phyloP scores from a whole-genome alignment of 2,113 vertebrate genomes.

The Cricetomys ansorgei region DNA sequence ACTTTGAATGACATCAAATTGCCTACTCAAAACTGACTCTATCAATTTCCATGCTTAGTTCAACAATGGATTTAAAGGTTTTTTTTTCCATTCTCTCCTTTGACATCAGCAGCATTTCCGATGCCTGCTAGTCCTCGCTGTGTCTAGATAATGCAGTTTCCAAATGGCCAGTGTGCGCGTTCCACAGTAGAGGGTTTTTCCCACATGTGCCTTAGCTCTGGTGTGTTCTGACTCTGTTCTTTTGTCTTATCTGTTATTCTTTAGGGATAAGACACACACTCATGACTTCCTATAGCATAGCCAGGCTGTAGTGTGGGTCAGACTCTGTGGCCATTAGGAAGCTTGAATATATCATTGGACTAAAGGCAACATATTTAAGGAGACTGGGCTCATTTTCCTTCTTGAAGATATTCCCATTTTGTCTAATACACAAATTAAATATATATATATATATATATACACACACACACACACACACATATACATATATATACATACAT shows the following conservation, averaged over 20 bases:
- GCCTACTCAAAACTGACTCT: background rate
- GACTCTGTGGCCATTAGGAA: background rate
- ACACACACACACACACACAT: no score
- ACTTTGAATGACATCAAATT: constrained; percentile 11
- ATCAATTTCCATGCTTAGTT: constrained; percentile 1
- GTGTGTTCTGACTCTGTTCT: background rate
- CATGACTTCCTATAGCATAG: background rate
- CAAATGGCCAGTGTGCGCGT: background rate
- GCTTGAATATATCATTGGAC: background rate
- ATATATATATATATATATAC: background rate
- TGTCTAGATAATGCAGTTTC: background rate
- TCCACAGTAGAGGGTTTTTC: background rate
- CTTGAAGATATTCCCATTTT: background rate
- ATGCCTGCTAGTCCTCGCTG: background rate
- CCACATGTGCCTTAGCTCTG: background rate
- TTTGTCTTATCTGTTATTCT: background rate
- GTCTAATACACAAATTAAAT: background rate
- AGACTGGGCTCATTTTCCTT: background rate
- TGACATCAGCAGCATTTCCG: background rate
- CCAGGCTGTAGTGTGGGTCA: background rate
- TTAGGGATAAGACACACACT: background rate
- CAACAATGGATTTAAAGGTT: background rate
- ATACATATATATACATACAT: no score
- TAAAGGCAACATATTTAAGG: background rate
- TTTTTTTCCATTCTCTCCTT: background rate